These are phyloP conservation scores for Tetragnatha versicolor DNA, from an alignment of 1,140 invertebrate species.

Conservation along the genomic window DNA sequence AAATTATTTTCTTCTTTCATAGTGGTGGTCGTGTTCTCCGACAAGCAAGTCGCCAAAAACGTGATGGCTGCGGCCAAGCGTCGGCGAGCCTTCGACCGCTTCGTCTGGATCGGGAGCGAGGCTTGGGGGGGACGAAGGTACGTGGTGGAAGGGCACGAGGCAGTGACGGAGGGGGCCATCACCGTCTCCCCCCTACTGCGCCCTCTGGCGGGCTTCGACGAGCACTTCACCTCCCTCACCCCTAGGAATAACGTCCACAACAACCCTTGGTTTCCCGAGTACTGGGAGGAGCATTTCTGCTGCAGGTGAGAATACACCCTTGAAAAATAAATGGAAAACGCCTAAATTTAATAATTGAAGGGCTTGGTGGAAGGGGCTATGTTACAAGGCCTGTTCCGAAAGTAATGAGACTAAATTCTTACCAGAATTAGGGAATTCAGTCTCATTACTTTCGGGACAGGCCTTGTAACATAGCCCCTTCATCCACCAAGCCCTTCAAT, in stretches of 20 bases:
- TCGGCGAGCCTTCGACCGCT: slow-evolving; percentile 61
- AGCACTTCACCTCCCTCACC: slow-evolving; percentile 67
- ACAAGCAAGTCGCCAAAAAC: slow-evolving; percentile 65
- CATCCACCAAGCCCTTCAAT: no score
- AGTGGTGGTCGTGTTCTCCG: slow-evolving; percentile 70
- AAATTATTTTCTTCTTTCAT: no score
- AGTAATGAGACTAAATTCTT: no score
- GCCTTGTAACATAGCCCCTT: no score
- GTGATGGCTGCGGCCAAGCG: slow-evolving; percentile 66
- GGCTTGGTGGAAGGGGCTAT: no score
- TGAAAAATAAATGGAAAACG: no score
- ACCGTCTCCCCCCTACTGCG: slow-evolving; percentile 68
- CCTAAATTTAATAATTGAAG: no score
- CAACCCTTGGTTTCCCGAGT: slow-evolving; percentile 72
- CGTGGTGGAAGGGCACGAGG: slow-evolving; percentile 61
- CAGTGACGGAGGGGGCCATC: slow-evolving; percentile 68
- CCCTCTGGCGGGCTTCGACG: slow-evolving; percentile 67
- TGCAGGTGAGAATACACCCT: slow-evolving; percentile 63
- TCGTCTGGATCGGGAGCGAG: slow-evolving; percentile 70
- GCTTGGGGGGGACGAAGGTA: slow-evolving; percentile 66
- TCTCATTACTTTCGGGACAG: no score
- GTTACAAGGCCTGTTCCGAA: no score
- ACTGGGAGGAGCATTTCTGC: slow-evolving; percentile 71
- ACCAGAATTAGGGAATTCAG: no score
- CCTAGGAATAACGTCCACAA: slow-evolving; percentile 59